These are phyloP conservation scores for Caenorhabditis zanzibari DNA, from an alignment of 2,888 invertebrate genomes.

Conservation along the genomic window DNA sequence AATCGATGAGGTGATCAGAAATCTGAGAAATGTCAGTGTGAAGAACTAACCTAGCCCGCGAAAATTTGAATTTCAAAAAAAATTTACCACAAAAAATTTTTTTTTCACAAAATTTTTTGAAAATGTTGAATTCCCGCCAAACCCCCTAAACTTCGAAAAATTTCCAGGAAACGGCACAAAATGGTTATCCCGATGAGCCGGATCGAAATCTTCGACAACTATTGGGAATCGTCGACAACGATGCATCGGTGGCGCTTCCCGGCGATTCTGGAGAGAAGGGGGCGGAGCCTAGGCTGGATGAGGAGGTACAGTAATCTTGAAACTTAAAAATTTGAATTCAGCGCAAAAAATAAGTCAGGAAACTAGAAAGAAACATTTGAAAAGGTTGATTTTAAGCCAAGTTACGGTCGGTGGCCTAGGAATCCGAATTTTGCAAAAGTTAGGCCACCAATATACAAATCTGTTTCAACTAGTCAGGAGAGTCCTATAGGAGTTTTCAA, in stretches of 20 bases:
- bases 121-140: background rate
- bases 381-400: constrained; percentile 9
- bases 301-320: background rate
- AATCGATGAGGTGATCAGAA: constrained; percentile 60
- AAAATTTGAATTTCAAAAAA: background rate
- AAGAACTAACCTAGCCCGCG: background rate
- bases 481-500: no score
- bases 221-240: constrained; percentile 46
- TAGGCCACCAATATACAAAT: background rate
- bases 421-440: no score
- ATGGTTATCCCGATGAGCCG: background rate
- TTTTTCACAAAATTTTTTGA: background rate
- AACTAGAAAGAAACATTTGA: background rate
- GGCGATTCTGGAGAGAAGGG: background rate
- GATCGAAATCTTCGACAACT: constrained; percentile 41
- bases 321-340: constrained; percentile 7
- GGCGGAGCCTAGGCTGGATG: constrained; percentile 1
- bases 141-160: background rate
- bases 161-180: constrained; percentile 48
- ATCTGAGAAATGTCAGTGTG: constrained; percentile 41
- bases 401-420: background rate
- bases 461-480: background rate
- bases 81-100: no score
- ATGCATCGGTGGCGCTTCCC: background rate
- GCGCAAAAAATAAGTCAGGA: background rate